Base-by-base conservation (phyloP, 1,140 invertebrate genomes). In the Atta colombica region DNA sequence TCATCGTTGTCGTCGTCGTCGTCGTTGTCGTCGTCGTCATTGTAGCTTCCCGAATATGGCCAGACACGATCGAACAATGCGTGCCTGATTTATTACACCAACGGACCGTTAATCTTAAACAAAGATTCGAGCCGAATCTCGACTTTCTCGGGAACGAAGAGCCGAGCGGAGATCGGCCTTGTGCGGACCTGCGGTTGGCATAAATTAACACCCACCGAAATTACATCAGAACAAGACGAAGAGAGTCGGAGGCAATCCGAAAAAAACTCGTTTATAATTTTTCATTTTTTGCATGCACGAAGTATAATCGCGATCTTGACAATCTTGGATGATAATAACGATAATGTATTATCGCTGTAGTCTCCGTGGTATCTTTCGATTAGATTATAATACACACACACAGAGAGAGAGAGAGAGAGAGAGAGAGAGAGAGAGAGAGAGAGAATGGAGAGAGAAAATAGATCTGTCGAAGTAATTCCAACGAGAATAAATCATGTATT, bases 201-300 rank as follows among this genome's bases (percentile, higher is more conserved):
- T 88, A 88, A 91, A 92, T 93, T 91, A 87, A 92, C 92, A 90
- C 90, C 92, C 87, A 91, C 92, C 35, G 63, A 86, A 75, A 85
- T 92, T 92, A 72, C 89, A 31, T 85, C 87, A 87, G 49, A 61
- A 1, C 35, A n/a, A 45, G 71, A 66, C 28, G 16, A 25, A 16
- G 14, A 3, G 49, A 12, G 49, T 31, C 45, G n/a, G 49, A 18
- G 60, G 39, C 61, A 60, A 25, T 21, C 16, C 35, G 77, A 65
- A 82, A 77, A 85, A 88, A 90, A 89, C 71, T 86, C 85, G 88
- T 89, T 88, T 87, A 74, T 89, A 91, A 91, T 84, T 91, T 91
- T 93, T 91, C 91, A 75, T 89, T 89, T 65, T 65, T 61, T 81
- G 85, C 25, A n/a, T 7, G 3, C 71, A 18, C 25, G n/a, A 63